Percentiles rank a stretch among this genome's conserved stretches.
These are phyloP conservation scores for Drosophila buzzatii DNA, from an alignment of 2,888 invertebrate species.

Conservation along the genomic window DNA sequence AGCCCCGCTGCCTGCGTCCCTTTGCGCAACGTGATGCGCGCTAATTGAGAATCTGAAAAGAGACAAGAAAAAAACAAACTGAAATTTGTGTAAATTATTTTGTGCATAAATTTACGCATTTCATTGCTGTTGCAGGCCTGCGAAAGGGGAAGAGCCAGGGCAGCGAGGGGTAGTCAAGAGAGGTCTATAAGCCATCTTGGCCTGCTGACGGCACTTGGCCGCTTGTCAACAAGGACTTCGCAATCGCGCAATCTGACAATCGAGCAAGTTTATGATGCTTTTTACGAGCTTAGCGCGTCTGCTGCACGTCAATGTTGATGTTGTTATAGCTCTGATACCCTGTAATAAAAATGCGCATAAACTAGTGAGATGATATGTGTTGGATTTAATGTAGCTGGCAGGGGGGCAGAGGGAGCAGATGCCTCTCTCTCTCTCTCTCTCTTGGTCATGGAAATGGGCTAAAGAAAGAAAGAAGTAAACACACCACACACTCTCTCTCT, in stretches of 20 bases:
- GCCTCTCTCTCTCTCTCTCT: not conserved
- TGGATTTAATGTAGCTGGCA: not conserved
- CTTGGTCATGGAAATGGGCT: too few species aligned
- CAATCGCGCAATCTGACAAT: constrained; percentile 45
- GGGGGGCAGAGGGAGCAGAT: not conserved
- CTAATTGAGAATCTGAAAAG: constrained; percentile 67
- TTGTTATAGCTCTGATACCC: constrained; percentile 3
- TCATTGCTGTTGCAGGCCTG: constrained; percentile 54
- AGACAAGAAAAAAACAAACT: constrained; percentile 29
- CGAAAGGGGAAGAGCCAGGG: too few species aligned
- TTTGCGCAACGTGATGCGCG: constrained; percentile 48
- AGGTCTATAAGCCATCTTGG: not conserved
- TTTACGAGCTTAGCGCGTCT: constrained; percentile 39
- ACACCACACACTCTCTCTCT: too few species aligned
- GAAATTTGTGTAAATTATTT: constrained; percentile 77
- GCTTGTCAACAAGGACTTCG: constrained; percentile 65
- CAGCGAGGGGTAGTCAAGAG: too few species aligned
- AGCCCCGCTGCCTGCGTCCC: not conserved
- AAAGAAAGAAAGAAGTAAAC: too few species aligned
- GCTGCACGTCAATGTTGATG: not conserved
- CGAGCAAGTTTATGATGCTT: constrained; percentile 53
- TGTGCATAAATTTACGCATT: constrained; percentile 71
- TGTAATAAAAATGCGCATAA: constrained; percentile 2
- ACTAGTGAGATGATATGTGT: not conserved
- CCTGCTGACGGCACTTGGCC: constrained; percentile 4